Conservation (phyloP, 2,797 vertebrate species). For the Phaenicophaeus curvirostris region DNA sequence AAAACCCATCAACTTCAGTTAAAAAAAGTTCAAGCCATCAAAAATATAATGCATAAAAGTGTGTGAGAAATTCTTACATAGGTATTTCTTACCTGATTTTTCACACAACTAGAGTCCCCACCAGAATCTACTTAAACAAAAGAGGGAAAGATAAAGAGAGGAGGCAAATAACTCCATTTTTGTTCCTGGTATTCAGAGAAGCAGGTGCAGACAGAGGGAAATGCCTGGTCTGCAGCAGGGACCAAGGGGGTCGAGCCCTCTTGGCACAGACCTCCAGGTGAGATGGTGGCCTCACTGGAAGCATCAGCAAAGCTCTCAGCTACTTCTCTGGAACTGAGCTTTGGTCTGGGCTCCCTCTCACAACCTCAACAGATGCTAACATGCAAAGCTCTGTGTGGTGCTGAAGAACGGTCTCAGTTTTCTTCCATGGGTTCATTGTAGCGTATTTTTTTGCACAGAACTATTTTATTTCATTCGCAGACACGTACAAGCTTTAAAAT, state of each 20-base stretch:
- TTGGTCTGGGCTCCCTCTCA: neutral
- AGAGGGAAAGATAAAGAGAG: neutral
- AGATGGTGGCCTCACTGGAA: neutral
- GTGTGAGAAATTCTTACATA: neutral
- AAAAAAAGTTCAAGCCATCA: neutral
- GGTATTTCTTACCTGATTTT: neutral
- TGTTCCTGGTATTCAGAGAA: neutral
- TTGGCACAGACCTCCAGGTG: neutral
- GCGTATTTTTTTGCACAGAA: neutral
- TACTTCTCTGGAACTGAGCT: neutral
- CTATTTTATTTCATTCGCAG: neutral
- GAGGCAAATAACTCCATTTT: neutral
- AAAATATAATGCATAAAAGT: neutral
- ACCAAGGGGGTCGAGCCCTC: accelerated
- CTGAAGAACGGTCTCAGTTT: neutral
- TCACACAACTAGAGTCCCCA: neutral
- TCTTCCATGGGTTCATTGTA: accelerated
- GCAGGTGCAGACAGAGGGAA: neutral
- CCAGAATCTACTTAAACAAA: neutral
- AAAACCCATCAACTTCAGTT: no score
- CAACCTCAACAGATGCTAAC: neutral
- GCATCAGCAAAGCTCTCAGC: neutral
- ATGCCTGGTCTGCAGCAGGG: neutral
- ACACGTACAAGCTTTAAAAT: neutral
- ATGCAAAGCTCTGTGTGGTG: neutral